Conservation (phyloP, 2,113 vertebrate species). For the Sapayoa aenigma region DNA sequence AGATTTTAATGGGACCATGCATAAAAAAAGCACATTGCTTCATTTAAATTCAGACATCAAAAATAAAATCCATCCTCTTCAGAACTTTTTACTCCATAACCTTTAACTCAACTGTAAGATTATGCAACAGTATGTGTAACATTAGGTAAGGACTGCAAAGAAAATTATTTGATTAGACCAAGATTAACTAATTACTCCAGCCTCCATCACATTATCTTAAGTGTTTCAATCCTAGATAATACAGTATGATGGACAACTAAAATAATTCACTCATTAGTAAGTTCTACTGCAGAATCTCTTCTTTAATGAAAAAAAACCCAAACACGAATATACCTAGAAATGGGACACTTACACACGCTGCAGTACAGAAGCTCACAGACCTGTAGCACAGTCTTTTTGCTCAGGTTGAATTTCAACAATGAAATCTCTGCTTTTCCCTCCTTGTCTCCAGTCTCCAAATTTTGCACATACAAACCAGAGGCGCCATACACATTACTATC, state of each 20-base stretch:
- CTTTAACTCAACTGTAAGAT: background rate
- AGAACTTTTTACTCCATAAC: background rate
- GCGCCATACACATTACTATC: background rate
- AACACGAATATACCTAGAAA: background rate
- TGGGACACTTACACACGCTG: background rate
- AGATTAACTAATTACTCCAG: conserved; percentile 7
- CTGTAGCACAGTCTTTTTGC: background rate
- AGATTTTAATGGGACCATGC: background rate
- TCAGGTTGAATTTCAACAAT: background rate
- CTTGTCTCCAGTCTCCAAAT: background rate
- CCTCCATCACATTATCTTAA: background rate
- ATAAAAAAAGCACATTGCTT: background rate
- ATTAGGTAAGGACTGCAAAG: background rate
- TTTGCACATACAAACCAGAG: background rate
- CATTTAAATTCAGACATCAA: background rate
- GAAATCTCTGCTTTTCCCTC: background rate
- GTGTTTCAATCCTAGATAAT: background rate
- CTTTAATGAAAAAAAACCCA: background rate
- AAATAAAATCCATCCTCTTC: background rate
- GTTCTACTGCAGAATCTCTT: background rate
- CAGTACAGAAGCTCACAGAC: background rate
- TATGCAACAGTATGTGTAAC: background rate
- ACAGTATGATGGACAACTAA: background rate
- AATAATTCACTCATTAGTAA: background rate
- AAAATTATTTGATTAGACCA: background rate